Base-by-base conservation (phyloP, 2,888 invertebrate species). In the Carpatolechia fugitivella region DNA sequence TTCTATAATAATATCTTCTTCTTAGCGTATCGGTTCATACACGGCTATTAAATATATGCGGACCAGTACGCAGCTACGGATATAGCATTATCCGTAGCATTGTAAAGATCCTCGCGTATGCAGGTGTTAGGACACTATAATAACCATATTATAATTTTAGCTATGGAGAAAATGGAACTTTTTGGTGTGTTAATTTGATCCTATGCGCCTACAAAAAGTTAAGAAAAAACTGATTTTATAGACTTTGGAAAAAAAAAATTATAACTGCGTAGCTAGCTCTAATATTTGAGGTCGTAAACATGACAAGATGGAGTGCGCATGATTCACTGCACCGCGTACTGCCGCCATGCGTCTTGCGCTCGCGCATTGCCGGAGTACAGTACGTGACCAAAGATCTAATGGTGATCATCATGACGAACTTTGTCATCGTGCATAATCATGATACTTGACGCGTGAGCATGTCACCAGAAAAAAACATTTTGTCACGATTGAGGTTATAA, bases 231-330 rank as follows among this genome's bases (percentile, higher is more conserved):
- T 36, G 11, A 41, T 41, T 41, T 18, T 41, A 16, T 16, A 16
- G 18, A 41, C 11, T 16, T 10, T 41, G 16, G 4, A 20, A 41
- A 20, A 41, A 80, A 66, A 54, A 35, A 24, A 56, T 44, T 56
- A 55, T 54, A 53, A 52, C 59, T 78, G 63, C 68, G 74, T 86
- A 76, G 66, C 61, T 60, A 76, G 66, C 61, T 60, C 63, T 69
- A 70, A 68, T 72, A 76, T 80, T 80, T 79, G 87, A 84, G 85
- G 83, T 82, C 83, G 70, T 70, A 75, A 81, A 76, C 73, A 72
- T 76, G 85, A 82, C 83, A 82, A 80, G 82, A 79, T 74, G 76
- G 80, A 76, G 69, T 65, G 78, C 74, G 76, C 73, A 78, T 86
- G 87, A 87, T 80, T 87, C 86, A 87, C 76, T 71, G 60, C 86